Base-by-base conservation (phyloP, 1,140 invertebrate genomes). In the Rhagoletis zephyria region DNA sequence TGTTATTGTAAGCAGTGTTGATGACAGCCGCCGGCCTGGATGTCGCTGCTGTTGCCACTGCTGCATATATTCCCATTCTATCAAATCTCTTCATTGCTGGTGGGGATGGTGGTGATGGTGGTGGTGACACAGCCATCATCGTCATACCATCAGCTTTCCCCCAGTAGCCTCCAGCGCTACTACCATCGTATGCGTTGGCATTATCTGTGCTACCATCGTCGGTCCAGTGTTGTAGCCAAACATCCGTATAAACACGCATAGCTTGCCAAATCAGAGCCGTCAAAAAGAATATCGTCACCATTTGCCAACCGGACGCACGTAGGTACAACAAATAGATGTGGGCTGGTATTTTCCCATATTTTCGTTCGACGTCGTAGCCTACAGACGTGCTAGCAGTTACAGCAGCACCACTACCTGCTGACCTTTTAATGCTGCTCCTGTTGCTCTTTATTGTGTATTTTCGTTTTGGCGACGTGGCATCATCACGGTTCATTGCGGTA, bases 211-310 rank as follows among this genome's bases (percentile, higher is more conserved):
- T 86, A 64, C 90, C 89, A 67, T 94, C 93, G 19, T 94, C 93
- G 19, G 94, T 95, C 95, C 95, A 96, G n/a, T 93, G 90, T 88
- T 94, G 94, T 56, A 96, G 90, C 95, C 95, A 96, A 89, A 95
- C 93, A 92, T 95, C 95, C 64, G 94, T 95, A 88, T 94, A 94
- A 59, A 96, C 94, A 87, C 94, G 93, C 85, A 95, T 89, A 87
- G 93, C 93, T 93, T 96, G 95, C 93, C 94, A 95, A 86, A 93
- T 93, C 88, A 95, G 89, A 70, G 95, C 94, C 19, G 95, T 94
- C 63, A 94, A 89, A 87, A 96, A 91, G 90, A 95, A 96, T 88
- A 91, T 90, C 19, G 94, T 74, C 86, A 94, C 94, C 86, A 95
- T 92, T 61, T 93, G 89, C 77, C 94, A 90, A 1, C 95, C 95